phyloP scores from a whole-genome alignment of 2,797 vertebrate species.

The Anguilla obscura region DNA sequence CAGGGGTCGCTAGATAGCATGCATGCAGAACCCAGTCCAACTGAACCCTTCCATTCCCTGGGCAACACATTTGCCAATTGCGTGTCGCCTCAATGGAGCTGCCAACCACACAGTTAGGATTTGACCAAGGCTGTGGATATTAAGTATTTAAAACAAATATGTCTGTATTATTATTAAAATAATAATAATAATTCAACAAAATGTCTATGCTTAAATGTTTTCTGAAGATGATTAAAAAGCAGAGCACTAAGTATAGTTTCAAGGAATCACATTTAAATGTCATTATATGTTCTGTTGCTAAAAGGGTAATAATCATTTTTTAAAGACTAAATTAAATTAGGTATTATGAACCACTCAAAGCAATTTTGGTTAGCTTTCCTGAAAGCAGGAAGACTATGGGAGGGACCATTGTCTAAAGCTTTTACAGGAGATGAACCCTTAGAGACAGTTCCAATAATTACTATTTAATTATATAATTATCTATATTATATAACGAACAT shows the following conservation, averaged over 20 bases:
- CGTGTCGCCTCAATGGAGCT: no score
- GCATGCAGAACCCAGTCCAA: no score
- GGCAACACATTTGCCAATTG: no score
- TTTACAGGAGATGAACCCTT: neutral
- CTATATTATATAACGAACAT: neutral
- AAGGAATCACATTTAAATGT: neutral
- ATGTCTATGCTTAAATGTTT: neutral
- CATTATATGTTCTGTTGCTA: neutral
- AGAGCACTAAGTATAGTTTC: neutral
- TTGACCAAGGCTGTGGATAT: no score
- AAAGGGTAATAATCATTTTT: neutral
- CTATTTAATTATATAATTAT: neutral
- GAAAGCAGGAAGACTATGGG: neutral
- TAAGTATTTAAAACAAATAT: neutral
- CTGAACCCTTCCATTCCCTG: no score
- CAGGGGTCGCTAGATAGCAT: no score
- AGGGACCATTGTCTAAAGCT: neutral
- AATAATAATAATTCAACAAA: neutral
- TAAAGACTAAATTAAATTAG: neutral
- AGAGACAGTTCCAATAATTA: neutral
- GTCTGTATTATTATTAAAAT: neutral
- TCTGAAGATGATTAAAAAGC: neutral
- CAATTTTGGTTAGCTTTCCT: neutral
- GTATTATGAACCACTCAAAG: slow-evolving; percentile 6
- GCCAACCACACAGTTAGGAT: no score